Percentiles rank a stretch among this genome's conserved stretches.
These are phyloP conservation scores for Hyphantria cunea DNA, from an alignment of 1,140 invertebrate genomes.

Conservation along the genomic window DNA sequence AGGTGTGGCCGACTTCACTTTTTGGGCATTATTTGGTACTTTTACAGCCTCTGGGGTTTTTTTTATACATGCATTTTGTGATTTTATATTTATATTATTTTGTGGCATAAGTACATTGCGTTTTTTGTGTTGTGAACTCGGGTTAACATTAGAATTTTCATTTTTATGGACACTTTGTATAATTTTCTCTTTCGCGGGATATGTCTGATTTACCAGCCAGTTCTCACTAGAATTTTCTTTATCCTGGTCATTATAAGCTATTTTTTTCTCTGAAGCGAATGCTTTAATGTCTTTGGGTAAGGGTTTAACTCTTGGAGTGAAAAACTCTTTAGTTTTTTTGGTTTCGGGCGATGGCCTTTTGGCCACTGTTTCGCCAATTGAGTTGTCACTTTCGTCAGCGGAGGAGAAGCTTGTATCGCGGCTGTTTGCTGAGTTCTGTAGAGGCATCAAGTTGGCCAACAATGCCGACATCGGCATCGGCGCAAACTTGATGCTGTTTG, in stretches of 20 bases:
- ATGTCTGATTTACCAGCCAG: slow-evolving; percentile 43
- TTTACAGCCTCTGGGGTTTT: slow-evolving; percentile 56
- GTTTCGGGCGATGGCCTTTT: slow-evolving; percentile 42
- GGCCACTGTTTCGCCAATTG: slow-evolving; percentile 49
- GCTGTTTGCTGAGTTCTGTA: slow-evolving; percentile 53
- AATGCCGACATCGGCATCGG: slow-evolving; percentile 76
- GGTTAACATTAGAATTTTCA: slow-evolving; percentile 30
- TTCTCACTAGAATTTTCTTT: slow-evolving; percentile 58
- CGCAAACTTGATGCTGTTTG: slow-evolving; percentile 72
- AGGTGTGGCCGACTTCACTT: slow-evolving; percentile 58
- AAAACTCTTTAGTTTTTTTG: slow-evolving; percentile 43
- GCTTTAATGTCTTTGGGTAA: slow-evolving; percentile 44
- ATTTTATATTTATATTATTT: slow-evolving; percentile 38
- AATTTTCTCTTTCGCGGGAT: slow-evolving; percentile 49
- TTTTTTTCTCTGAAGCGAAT: slow-evolving; percentile 59
- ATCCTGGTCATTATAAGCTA: slow-evolving; percentile 38
- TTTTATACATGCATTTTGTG: slow-evolving; percentile 39
- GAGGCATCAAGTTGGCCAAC: slow-evolving; percentile 65
- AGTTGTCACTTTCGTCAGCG: slow-evolving; percentile 60
- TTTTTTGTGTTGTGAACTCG: slow-evolving; percentile 49
- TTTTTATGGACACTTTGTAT: slow-evolving; percentile 39
- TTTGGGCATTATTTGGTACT: slow-evolving; percentile 45
- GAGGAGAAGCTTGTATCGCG: slow-evolving; percentile 56
- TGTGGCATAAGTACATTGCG: slow-evolving; percentile 47
- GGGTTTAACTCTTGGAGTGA: slow-evolving; percentile 49